Base-by-base conservation (phyloP, 2,113 vertebrate species). In the Pachyramphus minor region DNA sequence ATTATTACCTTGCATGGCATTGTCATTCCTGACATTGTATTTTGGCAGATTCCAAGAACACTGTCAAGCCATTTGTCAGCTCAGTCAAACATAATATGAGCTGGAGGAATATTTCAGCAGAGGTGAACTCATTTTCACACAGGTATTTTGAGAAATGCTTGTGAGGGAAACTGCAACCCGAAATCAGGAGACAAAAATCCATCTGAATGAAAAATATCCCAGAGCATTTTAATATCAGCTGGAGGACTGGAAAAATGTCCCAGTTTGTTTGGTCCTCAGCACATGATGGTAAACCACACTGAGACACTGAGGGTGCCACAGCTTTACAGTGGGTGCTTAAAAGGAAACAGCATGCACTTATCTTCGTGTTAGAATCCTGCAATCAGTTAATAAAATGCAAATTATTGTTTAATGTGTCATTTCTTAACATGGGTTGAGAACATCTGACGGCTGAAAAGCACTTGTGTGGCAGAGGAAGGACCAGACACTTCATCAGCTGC, bases 21-120 rank as follows among this genome's bases (percentile, higher is more conserved):
- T 93, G 80, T 86, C 60, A 5, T 87, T 89, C 75, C 93, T 94
- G 87, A 81, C 93, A 94, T 31, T 74, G 55, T 94, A 77, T 95
- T 95, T 93, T 95, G 94, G 89, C 90, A 95, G 92, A 87, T 89
- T 91, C 81, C 91, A 94, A 75, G 68, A 69, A 74, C 24, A 35
- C 73, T 95, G 92, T 97, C 91, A 92, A 94, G 91, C 60, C 66
- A 74, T 93, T 96, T 96, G 93, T 93, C 96, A 92, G 92, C 68
- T 90, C 90, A 93, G 88, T 93, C 92, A 96, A 90, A 95, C 72
- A 84, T 52, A 77, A 83, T 67, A 75, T 15, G 90, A 96, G 88
- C 83, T 67, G 60, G 42, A 64, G 62, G 83, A 94, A 59, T 86
- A 92, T 93, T 84, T 95, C 76, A 83, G 85, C 50, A 83, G 83